These are phyloP conservation scores for Magallana gigas DNA, from an alignment of 1,140 invertebrate species.

Conservation along the genomic window DNA sequence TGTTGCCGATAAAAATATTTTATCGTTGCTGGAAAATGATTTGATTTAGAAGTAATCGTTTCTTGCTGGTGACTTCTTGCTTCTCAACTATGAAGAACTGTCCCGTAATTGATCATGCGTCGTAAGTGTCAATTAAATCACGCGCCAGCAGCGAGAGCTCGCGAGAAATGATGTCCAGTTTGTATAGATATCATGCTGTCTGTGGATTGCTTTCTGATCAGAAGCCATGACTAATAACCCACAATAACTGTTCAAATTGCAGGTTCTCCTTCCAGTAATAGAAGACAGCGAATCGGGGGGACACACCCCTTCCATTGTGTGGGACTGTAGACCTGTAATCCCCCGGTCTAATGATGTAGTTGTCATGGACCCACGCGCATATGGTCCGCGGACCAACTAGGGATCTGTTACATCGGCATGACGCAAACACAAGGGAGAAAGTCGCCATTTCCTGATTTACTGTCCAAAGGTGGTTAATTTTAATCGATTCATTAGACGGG, in stretches of 20 bases:
- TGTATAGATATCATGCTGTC: slow-evolving; percentile 27
- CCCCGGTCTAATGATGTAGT: slow-evolving; percentile 1
- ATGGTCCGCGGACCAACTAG: slow-evolving; percentile 3
- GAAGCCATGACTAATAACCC: slow-evolving; percentile 25
- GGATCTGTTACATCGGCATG: slow-evolving; percentile 10
- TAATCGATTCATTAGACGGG: slow-evolving; percentile 21
- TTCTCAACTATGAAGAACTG: background rate
- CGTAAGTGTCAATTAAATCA: slow-evolving; percentile 36
- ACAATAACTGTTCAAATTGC: slow-evolving; percentile 35
- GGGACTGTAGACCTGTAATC: slow-evolving; percentile 11
- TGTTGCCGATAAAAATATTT: slow-evolving; percentile 33
- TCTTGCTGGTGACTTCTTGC: slow-evolving; percentile 22
- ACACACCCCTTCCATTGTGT: background rate
- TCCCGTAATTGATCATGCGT: slow-evolving; percentile 24
- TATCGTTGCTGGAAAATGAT: slow-evolving; percentile 5
- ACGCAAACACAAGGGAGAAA: slow-evolving; percentile 28
- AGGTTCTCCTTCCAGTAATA: slow-evolving; percentile 11
- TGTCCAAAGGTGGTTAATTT: slow-evolving; percentile 17
- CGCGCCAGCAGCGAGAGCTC: slow-evolving; percentile 21
- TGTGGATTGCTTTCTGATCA: slow-evolving; percentile 24
- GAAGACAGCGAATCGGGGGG: background rate
- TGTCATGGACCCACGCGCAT: slow-evolving; percentile 35
- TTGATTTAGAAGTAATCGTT: slow-evolving; percentile 28
- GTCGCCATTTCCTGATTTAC: slow-evolving; percentile 25
- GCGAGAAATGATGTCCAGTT: slow-evolving; percentile 32